Conservation (phyloP, 2,888 invertebrate genomes). For the Malacosoma neustria region DNA sequence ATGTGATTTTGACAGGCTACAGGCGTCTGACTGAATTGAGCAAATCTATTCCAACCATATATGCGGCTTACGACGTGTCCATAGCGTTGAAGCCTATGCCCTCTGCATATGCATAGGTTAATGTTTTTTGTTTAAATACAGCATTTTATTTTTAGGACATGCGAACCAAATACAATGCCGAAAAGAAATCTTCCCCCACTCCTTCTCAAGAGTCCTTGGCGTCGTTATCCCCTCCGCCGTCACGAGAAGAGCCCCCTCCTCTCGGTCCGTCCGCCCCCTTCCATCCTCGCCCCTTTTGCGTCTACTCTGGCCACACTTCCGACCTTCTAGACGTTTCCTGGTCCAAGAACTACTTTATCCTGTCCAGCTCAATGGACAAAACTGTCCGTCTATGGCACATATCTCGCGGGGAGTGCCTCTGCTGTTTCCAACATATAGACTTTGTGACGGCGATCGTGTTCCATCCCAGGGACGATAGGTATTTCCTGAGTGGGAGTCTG, state of each 20-base stretch:
- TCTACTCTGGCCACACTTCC: slow-evolving; percentile 95
- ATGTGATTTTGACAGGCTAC: no score
- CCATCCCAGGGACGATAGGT: slow-evolving; percentile 92
- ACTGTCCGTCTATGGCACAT: slow-evolving; percentile 98
- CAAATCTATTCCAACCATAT: no score
- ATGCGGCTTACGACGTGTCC: no score
- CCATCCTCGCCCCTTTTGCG: slow-evolving; percentile 92
- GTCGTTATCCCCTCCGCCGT: slow-evolving; percentile 68
- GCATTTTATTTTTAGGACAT: slow-evolving; percentile 85
- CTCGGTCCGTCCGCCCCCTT: slow-evolving; percentile 81
- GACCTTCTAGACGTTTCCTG: slow-evolving; percentile 97
- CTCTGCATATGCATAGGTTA: no score
- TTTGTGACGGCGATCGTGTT: slow-evolving; percentile 99
- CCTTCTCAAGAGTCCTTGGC: slow-evolving; percentile 94
- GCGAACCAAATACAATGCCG: slow-evolving; percentile 95
- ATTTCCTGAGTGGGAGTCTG: slow-evolving; percentile 97
- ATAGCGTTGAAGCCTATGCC: no score
- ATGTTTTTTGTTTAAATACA: no score
- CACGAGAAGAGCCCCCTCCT: slow-evolving; percentile 72
- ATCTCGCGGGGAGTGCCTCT: slow-evolving; percentile 96
- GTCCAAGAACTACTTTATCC: slow-evolving; percentile 98
- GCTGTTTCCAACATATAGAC: slow-evolving; percentile 99
- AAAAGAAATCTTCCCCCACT: slow-evolving; percentile 91
- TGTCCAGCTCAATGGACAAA: slow-evolving; percentile 99
- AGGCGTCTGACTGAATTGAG: no score